Percentiles rank a stretch among this genome's conserved stretches.
Conservation (phyloP, 2,113 vertebrate genomes). For the Rhabdomys dilectus region DNA sequence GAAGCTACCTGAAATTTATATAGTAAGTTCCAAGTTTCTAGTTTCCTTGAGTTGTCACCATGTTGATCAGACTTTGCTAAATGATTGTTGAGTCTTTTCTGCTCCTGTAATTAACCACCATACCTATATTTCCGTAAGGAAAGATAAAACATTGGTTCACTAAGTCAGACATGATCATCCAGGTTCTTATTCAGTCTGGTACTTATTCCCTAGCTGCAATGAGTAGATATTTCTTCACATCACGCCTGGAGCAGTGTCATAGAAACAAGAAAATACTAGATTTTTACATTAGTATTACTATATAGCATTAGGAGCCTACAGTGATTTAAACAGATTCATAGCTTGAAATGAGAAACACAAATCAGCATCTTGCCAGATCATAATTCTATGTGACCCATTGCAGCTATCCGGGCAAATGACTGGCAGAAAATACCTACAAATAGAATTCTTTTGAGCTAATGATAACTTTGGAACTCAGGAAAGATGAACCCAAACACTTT, state of each 20-base stretch:
- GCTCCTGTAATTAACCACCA: too few relatives aligned
- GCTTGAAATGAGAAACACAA: neutral
- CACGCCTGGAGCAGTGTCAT: neutral
- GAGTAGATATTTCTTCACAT: neutral
- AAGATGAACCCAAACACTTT: neutral
- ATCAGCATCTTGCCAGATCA: too few relatives aligned
- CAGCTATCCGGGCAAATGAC: neutral
- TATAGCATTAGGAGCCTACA: neutral
- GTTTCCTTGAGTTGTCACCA: neutral
- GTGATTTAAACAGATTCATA: neutral
- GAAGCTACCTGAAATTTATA: neutral
- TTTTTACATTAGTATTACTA: neutral
- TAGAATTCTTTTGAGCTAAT: neutral
- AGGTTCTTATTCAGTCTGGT: neutral
- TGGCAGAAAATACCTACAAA: neutral
- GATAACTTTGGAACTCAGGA: neutral
- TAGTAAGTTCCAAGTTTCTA: neutral
- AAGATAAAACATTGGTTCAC: neutral
- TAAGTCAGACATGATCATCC: neutral
- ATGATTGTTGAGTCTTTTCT: neutral
- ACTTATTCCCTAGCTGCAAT: neutral
- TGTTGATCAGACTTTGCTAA: too few relatives aligned
- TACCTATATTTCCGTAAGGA: neutral
- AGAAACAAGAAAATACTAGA: neutral
- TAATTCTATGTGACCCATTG: neutral